Evolutionary conservation across 2,113 vertebrate species (phyloP), one percentile per base, ranked within the genome.

Genomic region (Myotis lucifugus): DNA sequence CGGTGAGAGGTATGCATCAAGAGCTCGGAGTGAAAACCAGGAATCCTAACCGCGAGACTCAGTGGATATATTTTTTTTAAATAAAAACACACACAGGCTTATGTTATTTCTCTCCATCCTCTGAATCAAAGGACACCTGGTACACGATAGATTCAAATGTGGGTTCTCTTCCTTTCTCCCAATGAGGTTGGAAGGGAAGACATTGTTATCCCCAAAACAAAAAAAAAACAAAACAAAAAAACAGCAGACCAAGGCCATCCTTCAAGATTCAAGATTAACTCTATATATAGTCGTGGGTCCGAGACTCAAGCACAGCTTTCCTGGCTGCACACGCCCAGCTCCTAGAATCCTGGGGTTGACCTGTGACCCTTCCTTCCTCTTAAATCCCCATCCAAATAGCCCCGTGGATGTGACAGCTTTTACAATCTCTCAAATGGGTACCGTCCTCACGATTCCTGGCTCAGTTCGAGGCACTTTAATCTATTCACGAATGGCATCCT

Each of bases 101-200:
- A 29, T 14, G 8, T 56, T 67, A 37, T 52, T 81, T 83, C 61
- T 91, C 69, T 56, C 13, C 11, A 4, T 32, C n/a, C 8, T 91
- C 34, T 69, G 74, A 79, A 32, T 56, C 32, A 86, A 88, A 69
- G 29, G n/a, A 23, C 17, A 10, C 14, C 32, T 66, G 54, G 73
- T 19, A 50, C 46, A 61, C 50, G n/a, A 50, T 11, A 32, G 52
- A 79, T 87, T 34, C 50, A 40, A 79, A 86, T 29, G 17, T 61
- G n/a, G 23, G 27, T 66, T 84, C 19, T 91, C 70, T 82, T 69
- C 61, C 59, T 82, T 69, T 54, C 59, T 82, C n/a, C 59, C 54
- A 29, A 1, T 7, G 27, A 89, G 11, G 8, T 5, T 70, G 18
- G 34, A 69, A 40, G 46, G 40, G 21, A 69, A 94, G 50, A 83